These are phyloP conservation scores for Drosophila nigromelanica DNA, from an alignment of 1,140 invertebrate species.

Conservation along the genomic window DNA sequence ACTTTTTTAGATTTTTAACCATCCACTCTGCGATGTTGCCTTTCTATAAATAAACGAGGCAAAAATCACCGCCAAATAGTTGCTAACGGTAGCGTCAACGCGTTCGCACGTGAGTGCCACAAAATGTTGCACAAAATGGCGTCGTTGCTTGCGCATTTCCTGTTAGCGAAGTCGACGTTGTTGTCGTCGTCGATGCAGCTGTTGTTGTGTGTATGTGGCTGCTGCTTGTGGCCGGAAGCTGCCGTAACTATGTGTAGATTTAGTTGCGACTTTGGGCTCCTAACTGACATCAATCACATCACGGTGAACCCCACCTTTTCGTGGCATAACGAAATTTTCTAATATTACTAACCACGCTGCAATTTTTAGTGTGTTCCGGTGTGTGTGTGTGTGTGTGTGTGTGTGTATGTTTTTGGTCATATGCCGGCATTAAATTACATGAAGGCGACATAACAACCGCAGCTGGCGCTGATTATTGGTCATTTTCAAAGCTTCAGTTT, in stretches of 20 bases:
- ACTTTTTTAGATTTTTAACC: too few relatives aligned
- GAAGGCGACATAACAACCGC: conserved; percentile 16
- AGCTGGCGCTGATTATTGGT: conserved; percentile 40
- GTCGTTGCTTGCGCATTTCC: conserved; percentile 65
- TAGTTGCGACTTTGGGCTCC: conserved; percentile 40
- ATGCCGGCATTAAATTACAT: conserved; percentile 19
- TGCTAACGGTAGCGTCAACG: conserved; percentile 16
- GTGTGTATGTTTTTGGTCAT: conserved; percentile 10
- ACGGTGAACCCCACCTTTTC: conserved; percentile 2
- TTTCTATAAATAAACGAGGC: conserved; percentile 71
- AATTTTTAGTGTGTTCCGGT: neutral
- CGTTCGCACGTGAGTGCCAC: conserved; percentile 39
- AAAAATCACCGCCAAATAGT: conserved; percentile 75
- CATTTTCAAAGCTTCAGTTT: conserved; percentile 23
- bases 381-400: neutral
- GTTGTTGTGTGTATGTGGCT: conserved; percentile 6
- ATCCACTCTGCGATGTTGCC: conserved; percentile 9
- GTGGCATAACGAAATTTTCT: conserved; percentile 8
- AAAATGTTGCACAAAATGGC: conserved; percentile 52
- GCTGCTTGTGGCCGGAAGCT: conserved; percentile 41
- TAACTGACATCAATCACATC: conserved; percentile 41
- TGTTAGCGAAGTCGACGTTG: conserved; percentile 25
- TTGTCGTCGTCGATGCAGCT: neutral
- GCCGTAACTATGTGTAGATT: conserved; percentile 39
- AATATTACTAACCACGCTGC: conserved; percentile 7